A percentile compares a stretch with the other conserved stretches of the same genome.
Conservation (phyloP, 2,797 vertebrate genomes). For the Mormyrus proboscirostris region DNA sequence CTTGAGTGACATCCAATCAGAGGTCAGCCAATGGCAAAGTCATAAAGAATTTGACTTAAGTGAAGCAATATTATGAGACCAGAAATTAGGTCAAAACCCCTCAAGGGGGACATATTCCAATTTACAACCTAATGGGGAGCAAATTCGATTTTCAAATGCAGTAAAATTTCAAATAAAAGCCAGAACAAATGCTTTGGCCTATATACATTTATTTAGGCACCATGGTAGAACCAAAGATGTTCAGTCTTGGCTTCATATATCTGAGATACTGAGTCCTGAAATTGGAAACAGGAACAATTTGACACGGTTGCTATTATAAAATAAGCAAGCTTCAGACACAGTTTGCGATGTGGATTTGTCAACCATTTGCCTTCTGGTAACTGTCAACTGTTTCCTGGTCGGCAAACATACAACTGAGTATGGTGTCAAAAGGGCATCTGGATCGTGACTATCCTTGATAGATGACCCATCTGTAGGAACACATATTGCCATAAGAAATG, state of each 20-base stretch:
- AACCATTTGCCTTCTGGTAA: neutral
- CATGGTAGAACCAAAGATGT: neutral
- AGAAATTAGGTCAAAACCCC: neutral
- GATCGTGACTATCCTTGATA: neutral
- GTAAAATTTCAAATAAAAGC: slow-evolving; percentile 4
- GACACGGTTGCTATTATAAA: neutral
- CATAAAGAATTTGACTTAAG: neutral
- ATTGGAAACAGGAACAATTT: neutral
- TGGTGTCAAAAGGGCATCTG: neutral
- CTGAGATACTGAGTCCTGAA: neutral
- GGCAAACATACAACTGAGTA: neutral
- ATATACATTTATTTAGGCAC: neutral
- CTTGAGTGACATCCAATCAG: neutral
- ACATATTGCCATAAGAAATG: neutral
- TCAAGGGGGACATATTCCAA: neutral
- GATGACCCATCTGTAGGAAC: neutral
- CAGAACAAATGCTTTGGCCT: neutral
- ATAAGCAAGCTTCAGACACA: neutral
- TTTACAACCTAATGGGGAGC: neutral
- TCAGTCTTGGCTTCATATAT: neutral
- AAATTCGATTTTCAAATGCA: slow-evolving; percentile 14
- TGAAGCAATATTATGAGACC: neutral
- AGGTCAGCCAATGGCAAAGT: neutral
- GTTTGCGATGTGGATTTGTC: neutral
- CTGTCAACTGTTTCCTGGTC: neutral